Evolutionary conservation across 1,140 invertebrate genomes (phyloP), one percentile per base, ranked within the genome.

Genomic region (Philopotamus ludificatus): DNA sequence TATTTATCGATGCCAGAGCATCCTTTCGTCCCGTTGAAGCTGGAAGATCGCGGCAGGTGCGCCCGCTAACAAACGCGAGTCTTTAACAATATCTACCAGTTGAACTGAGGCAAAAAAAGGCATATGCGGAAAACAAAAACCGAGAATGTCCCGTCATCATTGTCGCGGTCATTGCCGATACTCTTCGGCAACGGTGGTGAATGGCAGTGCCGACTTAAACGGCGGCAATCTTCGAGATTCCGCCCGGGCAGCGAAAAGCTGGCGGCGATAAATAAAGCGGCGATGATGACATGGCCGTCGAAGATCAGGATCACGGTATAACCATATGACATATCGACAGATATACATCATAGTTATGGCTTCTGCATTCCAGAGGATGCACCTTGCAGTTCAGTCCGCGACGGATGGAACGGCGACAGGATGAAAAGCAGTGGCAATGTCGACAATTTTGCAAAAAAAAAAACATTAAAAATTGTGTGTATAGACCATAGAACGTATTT

Each of bases 121-220:
- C n/a, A n/a, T n/a, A 59, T 21, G 41, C 39, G 41, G 55, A 59
- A 59, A 59, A 59, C 39, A 59, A 45, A 59, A 45, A 54, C 51
- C 2, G 34, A 45, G 55, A 8, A 15, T 2, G 21, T 20, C 21
- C 55, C 25, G 23, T 10, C 10, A 23, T 34, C 55, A 18, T 10
- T 9, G 7, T 15, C 51, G 26, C 23, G 20, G n/a, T n/a, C n/a
- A n/a, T n/a, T n/a, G n/a, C n/a, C n/a, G n/a, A n/a, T n/a, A n/a
- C n/a, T 34, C 28, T 34, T 34, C 28, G 12, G 28, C 28, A n/a
- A 8, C 44, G 7, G 44, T 20, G 7, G 10, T 16, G 15, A 20
- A 20, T 7, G 18, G 28, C 12, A 12, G 4, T 34, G 28, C 28
- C 4, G 28, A 34, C 12, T 34, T 34, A n/a, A n/a, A n/a, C n/a